These are phyloP conservation scores for Cryptomyrus ogoouensis DNA, from an alignment of 2,113 vertebrate species.

Conservation along the genomic window DNA sequence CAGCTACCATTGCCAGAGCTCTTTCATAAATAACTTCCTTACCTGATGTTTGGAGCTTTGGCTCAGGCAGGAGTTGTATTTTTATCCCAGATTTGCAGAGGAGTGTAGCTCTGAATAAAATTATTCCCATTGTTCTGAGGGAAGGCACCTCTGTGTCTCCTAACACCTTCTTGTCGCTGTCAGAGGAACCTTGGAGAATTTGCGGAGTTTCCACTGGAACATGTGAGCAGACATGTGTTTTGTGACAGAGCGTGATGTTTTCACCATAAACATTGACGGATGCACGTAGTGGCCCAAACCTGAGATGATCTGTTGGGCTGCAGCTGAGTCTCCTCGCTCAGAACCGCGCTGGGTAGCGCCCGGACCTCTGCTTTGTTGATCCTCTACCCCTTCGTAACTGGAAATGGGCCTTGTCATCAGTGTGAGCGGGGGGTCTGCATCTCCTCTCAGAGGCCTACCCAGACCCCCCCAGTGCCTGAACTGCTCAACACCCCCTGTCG, in stretches of 20 bases:
- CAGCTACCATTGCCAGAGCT: neutral
- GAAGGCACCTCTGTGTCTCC: neutral
- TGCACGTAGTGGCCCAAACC: neutral
- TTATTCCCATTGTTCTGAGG: neutral
- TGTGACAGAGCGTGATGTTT: neutral
- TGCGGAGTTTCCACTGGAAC: neutral
- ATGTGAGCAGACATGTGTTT: neutral
- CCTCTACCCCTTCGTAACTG: neutral
- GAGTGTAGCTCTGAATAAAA: slow-evolving; percentile 2
- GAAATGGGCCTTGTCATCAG: neutral
- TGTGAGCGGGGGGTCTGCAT: neutral
- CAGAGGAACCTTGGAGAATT: neutral
- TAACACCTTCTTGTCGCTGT: neutral
- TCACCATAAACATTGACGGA: neutral
- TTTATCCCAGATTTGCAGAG: neutral
- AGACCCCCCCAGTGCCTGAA: neutral
- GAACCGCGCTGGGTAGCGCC: neutral
- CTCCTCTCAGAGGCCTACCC: neutral
- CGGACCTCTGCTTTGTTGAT: neutral
- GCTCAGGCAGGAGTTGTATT: slow-evolving; percentile 9
- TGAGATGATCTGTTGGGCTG: neutral
- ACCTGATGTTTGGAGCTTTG: neutral
- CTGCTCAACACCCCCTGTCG: neutral
- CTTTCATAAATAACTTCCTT: slow-evolving; percentile 18
- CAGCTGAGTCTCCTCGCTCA: neutral